Base-by-base conservation (phyloP, 2,797 vertebrate genomes). In the Etheostoma nigrum region DNA sequence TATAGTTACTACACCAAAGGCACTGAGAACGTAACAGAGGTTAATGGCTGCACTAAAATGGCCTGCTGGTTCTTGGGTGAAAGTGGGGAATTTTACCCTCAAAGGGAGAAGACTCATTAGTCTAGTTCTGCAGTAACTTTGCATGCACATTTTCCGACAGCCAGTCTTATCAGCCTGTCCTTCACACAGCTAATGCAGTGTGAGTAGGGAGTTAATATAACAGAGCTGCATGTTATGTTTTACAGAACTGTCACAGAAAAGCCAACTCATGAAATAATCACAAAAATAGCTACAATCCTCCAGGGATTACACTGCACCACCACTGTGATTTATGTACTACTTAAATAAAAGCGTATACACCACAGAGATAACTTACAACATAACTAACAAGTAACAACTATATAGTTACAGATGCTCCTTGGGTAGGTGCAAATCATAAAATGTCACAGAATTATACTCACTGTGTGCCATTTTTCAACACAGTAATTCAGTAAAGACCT, bases 181-280 rank as follows among this genome's bases (percentile, higher is more conserved):
- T 86, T 86, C 87, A 85, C 70, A 66, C 82, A 21, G 79, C 76
- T 86, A 85, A 91, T 84, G 79, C 67, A 59, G 74, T 73, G n/a
- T 78, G 83, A 74, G 48, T 36, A 73, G 51, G 18, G 54, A 81
- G 44, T 5, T 78, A 82, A 73, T 79, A 75, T 82, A 87, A 90
- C 80, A 33, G 78, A 80, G 78, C 69, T 78, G 70, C 73, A 66
- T 74, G 80, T 86, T 77, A 54, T 68, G 65, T 71, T 84, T 86
- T 79, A 76, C 61, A 75, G 57, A 85, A 57, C 60, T 78, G 81
- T 81, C 74, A 72, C 45, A 67, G 65, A 73, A 74, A 67, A 74
- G 40, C 6, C 48, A 51, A 8, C 58, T 62, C 62, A 49, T 59
- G 21, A 75, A 67, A 44, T 73, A 77, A 53, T 74, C 53, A 64